These are phyloP conservation scores for Tetanocera ferruginea DNA, from an alignment of 2,888 invertebrate genomes.

Conservation along the genomic window DNA sequence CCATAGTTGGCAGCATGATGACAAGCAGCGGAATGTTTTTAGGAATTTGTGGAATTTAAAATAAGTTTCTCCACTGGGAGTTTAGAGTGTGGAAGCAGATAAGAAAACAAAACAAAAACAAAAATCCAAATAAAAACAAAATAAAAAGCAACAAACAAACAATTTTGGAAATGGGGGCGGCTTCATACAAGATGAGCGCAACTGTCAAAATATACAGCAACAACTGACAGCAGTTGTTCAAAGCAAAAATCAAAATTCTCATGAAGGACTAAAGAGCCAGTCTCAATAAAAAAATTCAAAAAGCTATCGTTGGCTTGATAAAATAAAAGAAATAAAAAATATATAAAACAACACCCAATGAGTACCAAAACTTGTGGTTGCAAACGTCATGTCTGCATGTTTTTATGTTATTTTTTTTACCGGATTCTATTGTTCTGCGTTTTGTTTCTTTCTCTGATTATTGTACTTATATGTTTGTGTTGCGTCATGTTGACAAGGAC, in stretches of 20 bases:
- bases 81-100: background rate
- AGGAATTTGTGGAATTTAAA: conserved; percentile 1
- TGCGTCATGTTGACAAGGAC: conserved; percentile 31
- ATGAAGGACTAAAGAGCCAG: background rate
- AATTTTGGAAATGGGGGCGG: no score
- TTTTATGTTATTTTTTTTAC: background rate
- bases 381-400: background rate
- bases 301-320: background rate
- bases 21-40: background rate
- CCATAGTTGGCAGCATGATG: background rate
- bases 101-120: background rate
- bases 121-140: background rate
- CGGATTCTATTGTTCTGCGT: background rate
- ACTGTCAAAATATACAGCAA: conserved; percentile 12
- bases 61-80: background rate
- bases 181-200: background rate
- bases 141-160: background rate
- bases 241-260: background rate
- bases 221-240: background rate
- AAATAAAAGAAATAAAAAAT: background rate
- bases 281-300: background rate
- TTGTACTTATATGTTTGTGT: no score
- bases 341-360: background rate
- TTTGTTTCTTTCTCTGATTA: background rate
- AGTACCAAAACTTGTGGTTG: background rate